phyloP scores from a whole-genome alignment of 2,888 invertebrate species.

The Drosophila acutilabella region DNA sequence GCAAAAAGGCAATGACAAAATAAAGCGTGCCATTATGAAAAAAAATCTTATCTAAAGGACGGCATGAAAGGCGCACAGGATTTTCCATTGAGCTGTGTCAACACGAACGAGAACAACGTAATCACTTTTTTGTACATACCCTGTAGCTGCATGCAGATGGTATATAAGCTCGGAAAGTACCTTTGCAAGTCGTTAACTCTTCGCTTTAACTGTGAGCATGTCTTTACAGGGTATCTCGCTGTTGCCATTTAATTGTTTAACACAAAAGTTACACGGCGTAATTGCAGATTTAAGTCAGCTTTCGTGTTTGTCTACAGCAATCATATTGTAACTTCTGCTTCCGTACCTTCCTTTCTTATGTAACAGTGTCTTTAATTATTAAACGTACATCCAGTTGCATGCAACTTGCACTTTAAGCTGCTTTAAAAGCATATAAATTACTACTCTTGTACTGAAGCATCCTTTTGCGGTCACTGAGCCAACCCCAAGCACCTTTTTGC shows the following conservation, averaged over 20 bases:
- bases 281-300: conserved; percentile 59
- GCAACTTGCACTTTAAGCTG: conserved; percentile 2
- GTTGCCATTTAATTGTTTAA: not conserved
- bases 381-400: not conserved
- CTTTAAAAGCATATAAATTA: conserved; percentile 11
- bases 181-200: too few species aligned
- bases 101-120: conserved; percentile 32
- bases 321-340: not conserved
- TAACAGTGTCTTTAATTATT: conserved; percentile 9
- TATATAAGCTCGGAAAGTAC: not conserved
- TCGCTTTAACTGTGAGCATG: not conserved
- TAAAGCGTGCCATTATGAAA: conserved; percentile 50
- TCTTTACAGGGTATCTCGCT: not conserved
- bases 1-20: conserved; percentile 39
- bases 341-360: not conserved
- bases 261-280: conserved; percentile 37
- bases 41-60: conserved; percentile 68
- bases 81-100: conserved; percentile 54
- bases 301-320: conserved; percentile 13
- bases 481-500: conserved; percentile 35
- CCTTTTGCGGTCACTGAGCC: conserved; percentile 41
- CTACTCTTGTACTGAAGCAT: conserved; percentile 10
- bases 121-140: conserved; percentile 30
- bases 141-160: not conserved
- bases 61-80: conserved; percentile 30